A percentile compares a stretch with the other conserved stretches of the same genome.
Evolutionary conservation across 2,888 invertebrate genomes (phyloP).

Genomic region (Neuroscelio doddi): DNA sequence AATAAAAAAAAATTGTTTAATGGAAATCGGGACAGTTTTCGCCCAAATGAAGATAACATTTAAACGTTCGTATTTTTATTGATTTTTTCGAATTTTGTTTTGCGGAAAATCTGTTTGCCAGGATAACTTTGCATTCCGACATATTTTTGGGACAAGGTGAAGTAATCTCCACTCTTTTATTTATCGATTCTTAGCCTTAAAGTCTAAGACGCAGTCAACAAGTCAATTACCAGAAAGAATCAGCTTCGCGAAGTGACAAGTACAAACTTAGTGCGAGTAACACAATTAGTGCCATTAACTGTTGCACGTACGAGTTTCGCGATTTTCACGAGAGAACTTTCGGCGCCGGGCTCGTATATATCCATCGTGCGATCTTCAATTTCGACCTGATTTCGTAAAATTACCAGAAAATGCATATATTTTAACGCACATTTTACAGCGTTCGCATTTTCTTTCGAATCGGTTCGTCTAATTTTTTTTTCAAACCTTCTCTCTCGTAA

Average conservation of each 20-base stretch:
- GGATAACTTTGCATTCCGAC: constrained; percentile 22
- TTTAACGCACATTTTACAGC: no score
- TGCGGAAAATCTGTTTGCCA: constrained; percentile 2
- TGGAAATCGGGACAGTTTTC: no score
- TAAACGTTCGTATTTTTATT: no score
- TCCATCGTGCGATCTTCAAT: no score
- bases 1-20: no score
- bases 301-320: constrained; percentile 27
- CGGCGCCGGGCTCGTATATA: no score
- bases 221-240: constrained; percentile 50
- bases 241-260: constrained; percentile 40
- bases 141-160: constrained; percentile 33
- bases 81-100: no score
- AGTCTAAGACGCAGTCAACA: constrained; percentile 39
- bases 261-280: constrained; percentile 39
- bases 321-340: neutral
- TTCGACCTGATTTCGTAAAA: neutral
- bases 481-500: neutral
- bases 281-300: constrained; percentile 29
- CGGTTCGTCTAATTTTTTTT: no score
- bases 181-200: constrained; percentile 45
- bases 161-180: constrained; percentile 60
- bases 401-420: no score
- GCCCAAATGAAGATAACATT: no score
- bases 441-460: neutral